Base-by-base conservation (phyloP, 1,140 invertebrate species). In the Bombus turneri region DNA sequence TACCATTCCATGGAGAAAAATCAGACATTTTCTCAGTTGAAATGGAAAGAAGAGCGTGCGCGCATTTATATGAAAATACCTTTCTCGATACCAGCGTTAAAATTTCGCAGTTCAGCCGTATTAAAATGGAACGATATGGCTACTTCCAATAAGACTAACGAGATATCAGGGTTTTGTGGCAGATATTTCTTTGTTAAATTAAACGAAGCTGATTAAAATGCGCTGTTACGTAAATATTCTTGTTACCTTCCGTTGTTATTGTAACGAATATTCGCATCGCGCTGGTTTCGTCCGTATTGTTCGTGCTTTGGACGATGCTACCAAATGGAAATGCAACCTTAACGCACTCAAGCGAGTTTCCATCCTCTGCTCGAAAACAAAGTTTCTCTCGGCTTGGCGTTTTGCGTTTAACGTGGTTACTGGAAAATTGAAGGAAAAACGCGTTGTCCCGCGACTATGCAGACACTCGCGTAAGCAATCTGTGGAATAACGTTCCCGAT, bases 401-500 rank as follows among this genome's bases (percentile, higher is more conserved):
- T 68, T 68, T 18, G 2, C 31, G 66, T 34, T 69, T 69, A 39
- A 69, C 34, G 68, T 25, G 10, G 18, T 47, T 53, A 31, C 39
- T 18, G 41, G 41, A 3, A 47, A 34, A 75, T 57, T 13, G 43
- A 37, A 22, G 28, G 31, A 53, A 47, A 34, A 57, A 12, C 43
- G 73, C 73, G 43, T 53, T 22, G 47, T 53, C 22, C 25, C 59
- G 57, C 47, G 43, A 53, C 47, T n/a, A 31, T 4, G 31, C n/a
- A 41, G 22, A 22, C n/a, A 31, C n/a, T 69, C 18, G 66, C 34
- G 41, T 31, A 57, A 69, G 68, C 12, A n/a, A 59, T 81, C 62
- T 31, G 8, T 28, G n/a, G 69, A 81, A 80, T 80, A 39, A 80
- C 31, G 12, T 71, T 81, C n/a, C 80, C n/a, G 39, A 66, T 34